Evolutionary conservation across 2,888 invertebrate genomes (phyloP).

Genomic region (Ochropleura plecta): DNA sequence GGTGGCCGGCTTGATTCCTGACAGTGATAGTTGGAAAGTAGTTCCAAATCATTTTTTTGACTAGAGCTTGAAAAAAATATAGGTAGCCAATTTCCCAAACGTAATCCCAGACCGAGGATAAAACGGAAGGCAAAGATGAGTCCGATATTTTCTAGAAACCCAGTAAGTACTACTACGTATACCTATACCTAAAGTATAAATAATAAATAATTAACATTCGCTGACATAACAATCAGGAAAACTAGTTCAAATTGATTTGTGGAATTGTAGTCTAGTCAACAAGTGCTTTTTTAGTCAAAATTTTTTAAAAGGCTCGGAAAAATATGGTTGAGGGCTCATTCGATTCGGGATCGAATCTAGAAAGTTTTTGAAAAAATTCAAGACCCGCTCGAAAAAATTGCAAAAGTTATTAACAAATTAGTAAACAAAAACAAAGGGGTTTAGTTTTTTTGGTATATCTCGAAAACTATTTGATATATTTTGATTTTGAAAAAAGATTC

Average conservation of each 20-base stretch:
- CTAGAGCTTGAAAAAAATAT: not conserved
- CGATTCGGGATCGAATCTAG: no score
- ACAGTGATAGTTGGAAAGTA: not conserved
- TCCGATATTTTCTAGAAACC: not conserved
- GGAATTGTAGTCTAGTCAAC: no score
- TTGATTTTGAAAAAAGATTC: no score
- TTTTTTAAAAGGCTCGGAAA: no score
- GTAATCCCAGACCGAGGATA: not conserved
- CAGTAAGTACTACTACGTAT: not conserved
- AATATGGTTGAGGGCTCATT: no score
- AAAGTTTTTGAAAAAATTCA: no score
- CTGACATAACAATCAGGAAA: conserved; percentile 28
- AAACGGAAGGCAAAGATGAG: not conserved
- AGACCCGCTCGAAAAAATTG: no score
- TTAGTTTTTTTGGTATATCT: no score
- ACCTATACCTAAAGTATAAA: not conserved
- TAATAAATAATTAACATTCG: conserved; percentile 8
- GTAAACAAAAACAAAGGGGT: no score
- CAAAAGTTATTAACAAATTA: no score
- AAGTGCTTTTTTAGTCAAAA: no score
- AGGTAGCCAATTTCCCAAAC: not conserved
- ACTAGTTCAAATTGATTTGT: conserved; percentile 47
- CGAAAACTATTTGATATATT: no score
- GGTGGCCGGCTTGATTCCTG: not conserved
- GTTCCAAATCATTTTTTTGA: not conserved